phyloP scores from a whole-genome alignment of 1,140 invertebrate species.

The Drosophila parabipectinata region DNA sequence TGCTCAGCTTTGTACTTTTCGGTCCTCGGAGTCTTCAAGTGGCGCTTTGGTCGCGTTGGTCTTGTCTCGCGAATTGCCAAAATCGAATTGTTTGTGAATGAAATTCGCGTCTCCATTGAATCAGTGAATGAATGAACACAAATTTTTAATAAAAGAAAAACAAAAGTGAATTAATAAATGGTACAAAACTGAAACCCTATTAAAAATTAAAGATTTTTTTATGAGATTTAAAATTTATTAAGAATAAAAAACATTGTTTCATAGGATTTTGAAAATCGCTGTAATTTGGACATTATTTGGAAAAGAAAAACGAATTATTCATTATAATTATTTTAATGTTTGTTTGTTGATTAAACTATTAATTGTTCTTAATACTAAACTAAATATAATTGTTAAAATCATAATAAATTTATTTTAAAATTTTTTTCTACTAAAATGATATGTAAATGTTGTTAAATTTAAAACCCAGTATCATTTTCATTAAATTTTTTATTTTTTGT shows the following conservation, averaged over 20 bases:
- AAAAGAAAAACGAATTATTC: too few relatives aligned
- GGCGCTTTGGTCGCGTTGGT: slow-evolving; percentile 58
- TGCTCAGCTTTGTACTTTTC: slow-evolving; percentile 27
- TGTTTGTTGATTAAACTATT: too few relatives aligned
- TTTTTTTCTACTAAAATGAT: too few relatives aligned
- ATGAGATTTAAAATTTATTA: not conserved
- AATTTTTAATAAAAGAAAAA: slow-evolving; percentile 10
- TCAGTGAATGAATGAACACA: slow-evolving; percentile 44
- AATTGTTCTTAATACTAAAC: too few relatives aligned
- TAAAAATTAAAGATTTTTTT: too few relatives aligned
- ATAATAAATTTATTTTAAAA: too few relatives aligned
- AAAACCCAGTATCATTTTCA: too few relatives aligned
- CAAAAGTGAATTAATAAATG: slow-evolving; percentile 24
- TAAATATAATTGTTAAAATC: too few relatives aligned
- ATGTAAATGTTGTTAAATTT: too few relatives aligned
- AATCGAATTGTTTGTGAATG: slow-evolving; percentile 53
- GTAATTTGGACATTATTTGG: not conserved
- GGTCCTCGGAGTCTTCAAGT: slow-evolving; percentile 14
- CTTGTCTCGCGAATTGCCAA: slow-evolving; percentile 50
- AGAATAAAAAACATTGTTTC: not conserved
- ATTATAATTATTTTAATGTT: too few relatives aligned
- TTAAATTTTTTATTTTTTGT: too few relatives aligned
- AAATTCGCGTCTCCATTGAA: slow-evolving; percentile 36
- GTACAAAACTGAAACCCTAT: not conserved
- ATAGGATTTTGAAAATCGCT: not conserved